These are phyloP conservation scores for Anguilla anguilla DNA, from an alignment of 2,797 vertebrate species.

Conservation along the genomic window DNA sequence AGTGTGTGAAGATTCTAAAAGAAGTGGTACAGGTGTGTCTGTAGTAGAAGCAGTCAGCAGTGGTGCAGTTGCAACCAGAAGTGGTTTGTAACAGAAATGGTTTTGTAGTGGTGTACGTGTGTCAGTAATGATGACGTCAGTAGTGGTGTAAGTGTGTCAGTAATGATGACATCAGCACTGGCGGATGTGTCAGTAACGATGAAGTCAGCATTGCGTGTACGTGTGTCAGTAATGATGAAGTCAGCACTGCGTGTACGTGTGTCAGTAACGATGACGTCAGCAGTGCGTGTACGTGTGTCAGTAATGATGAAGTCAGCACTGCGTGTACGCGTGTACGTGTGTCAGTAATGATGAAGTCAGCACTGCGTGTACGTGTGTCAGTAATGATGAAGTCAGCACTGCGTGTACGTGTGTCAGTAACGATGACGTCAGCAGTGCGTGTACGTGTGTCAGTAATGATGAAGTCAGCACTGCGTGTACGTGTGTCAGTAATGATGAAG, in stretches of 20 bases:
- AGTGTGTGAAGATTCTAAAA: too few species aligned
- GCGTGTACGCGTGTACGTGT: too few species aligned
- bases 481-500: conserved; percentile 22
- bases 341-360: conserved; percentile 36
- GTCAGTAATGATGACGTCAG: background rate
- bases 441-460: background rate
- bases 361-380: conserved; percentile 33
- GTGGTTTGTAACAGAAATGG: background rate
- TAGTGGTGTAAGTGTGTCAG: background rate
- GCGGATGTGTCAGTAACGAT: conserved; percentile 24
- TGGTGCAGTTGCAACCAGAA: too few species aligned
- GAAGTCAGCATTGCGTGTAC: background rate
- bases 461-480: background rate
- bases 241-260: background rate
- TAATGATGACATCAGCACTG: background rate
- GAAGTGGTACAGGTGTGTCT: too few species aligned
- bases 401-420: conserved; percentile 22
- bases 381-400: background rate
- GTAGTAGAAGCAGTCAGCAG: too few species aligned
- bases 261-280: conserved; percentile 17
- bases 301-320: background rate
- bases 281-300: background rate
- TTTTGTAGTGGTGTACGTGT: background rate
- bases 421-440: background rate
- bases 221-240: background rate